These are phyloP conservation scores for Suricata suricatta DNA, from an alignment of 2,113 vertebrate species.

Conservation along the genomic window DNA sequence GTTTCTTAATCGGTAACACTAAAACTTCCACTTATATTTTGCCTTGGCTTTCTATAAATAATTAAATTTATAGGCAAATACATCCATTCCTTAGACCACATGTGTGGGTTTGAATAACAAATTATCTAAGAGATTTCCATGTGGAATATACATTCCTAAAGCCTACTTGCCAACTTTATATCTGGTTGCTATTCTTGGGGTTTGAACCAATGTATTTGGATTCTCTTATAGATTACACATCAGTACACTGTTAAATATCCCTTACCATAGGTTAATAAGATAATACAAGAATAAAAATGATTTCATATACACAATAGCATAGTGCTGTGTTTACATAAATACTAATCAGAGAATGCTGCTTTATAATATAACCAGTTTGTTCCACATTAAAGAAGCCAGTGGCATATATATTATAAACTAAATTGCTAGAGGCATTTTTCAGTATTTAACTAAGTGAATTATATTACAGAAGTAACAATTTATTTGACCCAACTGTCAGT, in stretches of 20 bases:
- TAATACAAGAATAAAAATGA: not conserved
- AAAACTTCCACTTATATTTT: not conserved
- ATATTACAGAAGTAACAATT: not conserved
- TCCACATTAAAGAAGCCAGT: not conserved
- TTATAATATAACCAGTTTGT: not conserved
- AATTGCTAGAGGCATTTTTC: not conserved
- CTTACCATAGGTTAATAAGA: not conserved
- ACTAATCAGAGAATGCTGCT: not conserved
- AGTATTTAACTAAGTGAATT: constrained; percentile 25
- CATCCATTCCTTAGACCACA: not conserved
- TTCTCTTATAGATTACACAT: not conserved
- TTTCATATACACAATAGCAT: not conserved
- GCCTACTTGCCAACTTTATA: not conserved
- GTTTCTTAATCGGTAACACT: not conserved
- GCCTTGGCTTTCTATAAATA: not conserved
- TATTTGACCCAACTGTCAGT: not conserved
- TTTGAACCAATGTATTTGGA: not conserved
- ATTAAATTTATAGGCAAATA: not conserved
- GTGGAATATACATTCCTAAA: not conserved
- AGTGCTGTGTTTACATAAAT: not conserved
- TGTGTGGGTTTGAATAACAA: not conserved
- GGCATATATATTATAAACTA: not conserved
- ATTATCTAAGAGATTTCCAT: not conserved
- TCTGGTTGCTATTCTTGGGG: not conserved
- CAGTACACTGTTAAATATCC: not conserved